Conservation (phyloP, 2,797 vertebrate genomes). For the Semaprochilodus insignis region DNA sequence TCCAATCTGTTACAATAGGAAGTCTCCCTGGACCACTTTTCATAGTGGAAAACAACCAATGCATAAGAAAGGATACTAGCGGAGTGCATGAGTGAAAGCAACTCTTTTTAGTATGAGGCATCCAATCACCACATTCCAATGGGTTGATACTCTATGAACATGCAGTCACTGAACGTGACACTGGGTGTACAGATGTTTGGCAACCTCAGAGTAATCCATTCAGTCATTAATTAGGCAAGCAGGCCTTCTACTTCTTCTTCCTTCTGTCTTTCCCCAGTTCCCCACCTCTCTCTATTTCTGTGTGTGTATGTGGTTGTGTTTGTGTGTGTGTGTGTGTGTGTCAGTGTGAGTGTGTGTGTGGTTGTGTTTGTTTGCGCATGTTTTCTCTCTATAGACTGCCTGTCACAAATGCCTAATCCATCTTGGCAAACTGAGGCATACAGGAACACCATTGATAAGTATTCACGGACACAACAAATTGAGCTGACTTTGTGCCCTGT, state of each 20-base stretch:
- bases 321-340: constrained; percentile 37
- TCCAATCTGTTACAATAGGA: neutral
- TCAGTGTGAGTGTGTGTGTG: constrained; percentile 26
- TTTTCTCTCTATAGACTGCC: constrained; percentile 63
- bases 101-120: constrained; percentile 17
- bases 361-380: constrained; percentile 39
- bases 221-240: constrained; percentile 70
- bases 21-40: neutral
- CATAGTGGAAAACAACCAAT: neutral
- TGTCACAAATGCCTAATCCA: constrained; percentile 73
- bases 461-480: constrained; percentile 70
- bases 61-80: neutral
- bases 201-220: constrained; percentile 65
- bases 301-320: constrained; percentile 46
- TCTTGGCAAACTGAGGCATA: constrained; percentile 74
- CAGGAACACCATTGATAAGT: constrained; percentile 77
- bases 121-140: constrained; percentile 23
- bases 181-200: constrained; percentile 66
- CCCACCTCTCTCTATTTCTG: constrained; percentile 23
- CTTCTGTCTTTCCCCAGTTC: constrained; percentile 45
- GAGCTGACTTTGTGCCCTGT: constrained; percentile 59
- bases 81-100: neutral
- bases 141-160: constrained; percentile 40
- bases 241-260: constrained; percentile 65
- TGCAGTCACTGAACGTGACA: constrained; percentile 56